A percentile compares a stretch with the other conserved stretches of the same genome.
phyloP scores from a whole-genome alignment of 2,113 vertebrate genomes.

The cat (Felis catus) region DNA sequence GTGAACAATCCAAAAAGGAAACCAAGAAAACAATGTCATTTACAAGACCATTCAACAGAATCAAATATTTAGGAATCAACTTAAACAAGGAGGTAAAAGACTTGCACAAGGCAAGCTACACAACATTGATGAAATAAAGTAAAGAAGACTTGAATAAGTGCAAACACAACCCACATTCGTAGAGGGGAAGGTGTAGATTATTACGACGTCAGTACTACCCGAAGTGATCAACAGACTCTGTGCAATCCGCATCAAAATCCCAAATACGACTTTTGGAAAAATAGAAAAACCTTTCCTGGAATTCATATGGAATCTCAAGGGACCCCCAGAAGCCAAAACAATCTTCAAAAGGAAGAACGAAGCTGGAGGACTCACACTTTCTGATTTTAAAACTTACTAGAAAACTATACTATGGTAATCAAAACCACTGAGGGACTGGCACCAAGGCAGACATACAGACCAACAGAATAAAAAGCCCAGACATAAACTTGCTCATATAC shows the following conservation, averaged over 20 bases:
- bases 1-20: neutral
- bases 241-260: neutral
- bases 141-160: neutral
- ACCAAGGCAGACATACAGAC: neutral
- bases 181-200: neutral
- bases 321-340: neutral
- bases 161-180: neutral
- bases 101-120: neutral
- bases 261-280: neutral
- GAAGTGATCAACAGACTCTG: neutral
- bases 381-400: neutral
- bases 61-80: neutral
- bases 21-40: neutral
- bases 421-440: neutral
- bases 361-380: neutral
- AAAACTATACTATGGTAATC: neutral
- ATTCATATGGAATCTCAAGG: neutral
- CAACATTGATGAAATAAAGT: neutral
- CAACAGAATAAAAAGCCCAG: neutral
- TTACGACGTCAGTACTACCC: neutral
- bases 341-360: neutral
- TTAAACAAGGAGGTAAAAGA: neutral
- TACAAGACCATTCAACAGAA: neutral
- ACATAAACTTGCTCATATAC: neutral
- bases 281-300: neutral